Evolutionary conservation across 2,797 vertebrate species (phyloP), one percentile per base, ranked within the genome.

Genomic region (Alectoris magna): DNA sequence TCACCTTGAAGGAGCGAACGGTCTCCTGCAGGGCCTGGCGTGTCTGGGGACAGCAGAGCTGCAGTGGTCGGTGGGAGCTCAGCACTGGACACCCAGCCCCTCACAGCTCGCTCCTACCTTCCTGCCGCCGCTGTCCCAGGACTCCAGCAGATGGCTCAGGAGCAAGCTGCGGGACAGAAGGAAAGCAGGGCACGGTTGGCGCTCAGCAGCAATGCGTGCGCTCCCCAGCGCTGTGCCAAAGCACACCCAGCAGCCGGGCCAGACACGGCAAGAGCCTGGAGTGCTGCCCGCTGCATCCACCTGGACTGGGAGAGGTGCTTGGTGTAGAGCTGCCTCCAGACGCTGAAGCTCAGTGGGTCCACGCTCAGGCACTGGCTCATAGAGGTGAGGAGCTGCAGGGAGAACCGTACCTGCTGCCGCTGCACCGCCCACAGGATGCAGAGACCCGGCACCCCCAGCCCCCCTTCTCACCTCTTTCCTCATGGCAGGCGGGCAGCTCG

Each of bases 311-410:
- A 92, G 29, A 99, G 96, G 89, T 99, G 99, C 95, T 99, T 99
- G 48, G 98, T 98, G 93, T 99, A 99, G 23, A 99, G 98, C 96
- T 99, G 99, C 94, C 98, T 98, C 99, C 99, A 99, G 69, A 99
- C 99, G 0, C 98, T 98, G 68, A 99, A 97, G 96, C 98, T 99
- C 95, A 99, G 98, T 0, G 98, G 97, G 56, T 99, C 99, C 85
- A 98, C 96, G 46, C 96, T 98, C 96, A 99, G 97, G 96, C 99
- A 99, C 95, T 99, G 98, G 0, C 97, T 98, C 98, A 99, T 97
- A 93, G 99, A 99, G 95, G 71, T 96, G 72, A 99, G 98, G 86
- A 99, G 98, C 99, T 99, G 91, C 43, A 82, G 26, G 82, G 72
- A 36, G 7, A 44, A 46, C 16, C 9, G 7, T 14, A 18, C 31